Conservation (phyloP, 2,797 vertebrate genomes). For the Monodelphis domestica region DNA sequence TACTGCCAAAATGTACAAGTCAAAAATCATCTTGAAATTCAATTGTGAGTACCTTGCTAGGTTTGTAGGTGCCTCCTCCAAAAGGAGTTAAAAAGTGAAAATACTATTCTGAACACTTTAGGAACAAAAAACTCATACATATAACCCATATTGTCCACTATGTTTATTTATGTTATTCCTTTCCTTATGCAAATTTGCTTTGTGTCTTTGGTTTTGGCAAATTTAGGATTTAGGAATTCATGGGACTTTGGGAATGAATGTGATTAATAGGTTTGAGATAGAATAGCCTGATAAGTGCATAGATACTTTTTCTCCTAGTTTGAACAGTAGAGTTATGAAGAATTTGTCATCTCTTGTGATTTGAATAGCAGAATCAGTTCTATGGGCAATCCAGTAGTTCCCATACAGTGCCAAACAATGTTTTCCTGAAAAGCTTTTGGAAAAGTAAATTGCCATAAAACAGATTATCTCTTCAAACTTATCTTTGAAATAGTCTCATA, state of each 20-base stretch:
- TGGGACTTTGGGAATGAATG: neutral
- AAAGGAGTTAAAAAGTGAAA: neutral
- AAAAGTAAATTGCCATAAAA: neutral
- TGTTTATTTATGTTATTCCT: neutral
- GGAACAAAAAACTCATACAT: neutral
- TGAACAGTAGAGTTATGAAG: neutral
- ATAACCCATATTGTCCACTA: neutral
- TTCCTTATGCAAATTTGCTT: neutral
- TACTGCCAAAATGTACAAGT: neutral
- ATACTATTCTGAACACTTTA: neutral
- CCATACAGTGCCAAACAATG: neutral
- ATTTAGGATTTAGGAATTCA: neutral
- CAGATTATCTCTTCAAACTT: neutral
- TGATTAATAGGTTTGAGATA: neutral
- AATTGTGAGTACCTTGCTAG: neutral
- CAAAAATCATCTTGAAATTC: neutral
- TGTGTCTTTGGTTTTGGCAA: neutral
- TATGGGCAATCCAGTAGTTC: neutral
- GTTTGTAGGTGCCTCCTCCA: neutral
- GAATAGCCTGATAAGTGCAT: too few relatives aligned
- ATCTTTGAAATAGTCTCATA: neutral
- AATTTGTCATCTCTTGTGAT: neutral
- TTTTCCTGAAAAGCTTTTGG: neutral
- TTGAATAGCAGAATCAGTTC: neutral
- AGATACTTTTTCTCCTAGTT: neutral